Base-by-base conservation (phyloP, 1,140 invertebrate genomes). In the Tetraneura akinire region DNA sequence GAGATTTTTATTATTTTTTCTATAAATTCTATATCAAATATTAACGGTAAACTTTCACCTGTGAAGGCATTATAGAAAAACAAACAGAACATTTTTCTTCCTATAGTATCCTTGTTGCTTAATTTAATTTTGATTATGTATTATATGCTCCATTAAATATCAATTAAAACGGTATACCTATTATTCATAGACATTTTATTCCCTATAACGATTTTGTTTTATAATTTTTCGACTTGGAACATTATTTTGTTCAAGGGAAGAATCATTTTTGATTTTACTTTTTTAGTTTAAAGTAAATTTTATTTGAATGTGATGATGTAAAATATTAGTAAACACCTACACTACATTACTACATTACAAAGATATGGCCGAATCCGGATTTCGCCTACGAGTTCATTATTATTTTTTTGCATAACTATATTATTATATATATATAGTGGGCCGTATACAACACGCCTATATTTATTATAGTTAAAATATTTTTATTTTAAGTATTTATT, bases 111-210 rank as follows among this genome's bases (percentile, higher is more conserved):
- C 21, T 21, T 55, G 14, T 55, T 0, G 18, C 13, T 78, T 78
- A 78, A 78, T 78, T 78, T 0, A 60, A 45, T 78, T 78, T 62
- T 78, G 55, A 78, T 78, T 62, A 62, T 60, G n/a, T 57, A 62
- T 78, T 47, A 42, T 47, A 42, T 14, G 53, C 10, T 62, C 21
- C 55, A 78, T 78, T 78, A 78, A 78, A 60, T 60, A 45, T 62
- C 13, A 60, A 78, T 78, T 78, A 78, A 78, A 60, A 78, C 53
- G 71, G 71, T 76, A 76, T 62, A 4, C n/a, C n/a, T n/a, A n/a
- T n/a, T n/a, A n/a, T n/a, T n/a, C n/a, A n/a, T n/a, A n/a, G n/a
- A n/a, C 57, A 62, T 11, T 14, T 29, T 32, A 32, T 62, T 62
- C 8, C 8, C 21, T 57, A 57, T 26, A n/a, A 57, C 13, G 13